Conservation (phyloP, 2,113 vertebrate species). For the Lynx canadensis region DNA sequence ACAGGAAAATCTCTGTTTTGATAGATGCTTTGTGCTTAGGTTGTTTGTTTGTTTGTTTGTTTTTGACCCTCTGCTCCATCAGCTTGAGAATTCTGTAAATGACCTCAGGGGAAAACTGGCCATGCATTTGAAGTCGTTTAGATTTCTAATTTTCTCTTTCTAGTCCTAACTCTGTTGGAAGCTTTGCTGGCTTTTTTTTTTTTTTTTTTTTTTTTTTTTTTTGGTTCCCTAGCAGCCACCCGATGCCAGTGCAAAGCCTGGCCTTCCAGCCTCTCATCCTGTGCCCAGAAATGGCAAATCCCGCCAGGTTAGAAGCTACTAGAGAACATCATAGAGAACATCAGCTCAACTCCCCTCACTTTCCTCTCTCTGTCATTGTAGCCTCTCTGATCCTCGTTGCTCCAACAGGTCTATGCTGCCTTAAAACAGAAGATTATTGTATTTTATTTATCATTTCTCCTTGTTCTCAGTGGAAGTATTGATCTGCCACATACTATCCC, state of each 20-base stretch:
- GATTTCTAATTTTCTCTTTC: neutral
- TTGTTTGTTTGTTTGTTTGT: neutral
- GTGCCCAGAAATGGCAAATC: neutral
- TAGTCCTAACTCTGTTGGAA: neutral
- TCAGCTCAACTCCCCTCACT: neutral
- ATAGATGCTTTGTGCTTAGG: neutral
- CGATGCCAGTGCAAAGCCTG: neutral
- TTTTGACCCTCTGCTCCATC: neutral
- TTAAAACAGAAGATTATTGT: neutral
- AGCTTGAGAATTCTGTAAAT: neutral
- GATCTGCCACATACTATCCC: neutral
- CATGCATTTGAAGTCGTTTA: neutral
- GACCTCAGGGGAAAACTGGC: neutral
- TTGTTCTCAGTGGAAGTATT: constrained; percentile 13
- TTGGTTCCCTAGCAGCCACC: neutral
- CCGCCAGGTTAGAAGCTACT: neutral
- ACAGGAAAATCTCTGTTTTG: neutral
- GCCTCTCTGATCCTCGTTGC: neutral
- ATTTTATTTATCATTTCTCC: neutral
- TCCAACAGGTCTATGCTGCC: neutral
- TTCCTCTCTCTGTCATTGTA: neutral
- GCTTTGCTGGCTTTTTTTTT: neutral
- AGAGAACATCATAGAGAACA: too few relatives aligned
- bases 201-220: too few relatives aligned
- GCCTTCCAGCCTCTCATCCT: neutral